A percentile compares a stretch with the other conserved stretches of the same genome.
phyloP scores from a whole-genome alignment of 2,113 vertebrate species.

The Toxotes jaculatrix region DNA sequence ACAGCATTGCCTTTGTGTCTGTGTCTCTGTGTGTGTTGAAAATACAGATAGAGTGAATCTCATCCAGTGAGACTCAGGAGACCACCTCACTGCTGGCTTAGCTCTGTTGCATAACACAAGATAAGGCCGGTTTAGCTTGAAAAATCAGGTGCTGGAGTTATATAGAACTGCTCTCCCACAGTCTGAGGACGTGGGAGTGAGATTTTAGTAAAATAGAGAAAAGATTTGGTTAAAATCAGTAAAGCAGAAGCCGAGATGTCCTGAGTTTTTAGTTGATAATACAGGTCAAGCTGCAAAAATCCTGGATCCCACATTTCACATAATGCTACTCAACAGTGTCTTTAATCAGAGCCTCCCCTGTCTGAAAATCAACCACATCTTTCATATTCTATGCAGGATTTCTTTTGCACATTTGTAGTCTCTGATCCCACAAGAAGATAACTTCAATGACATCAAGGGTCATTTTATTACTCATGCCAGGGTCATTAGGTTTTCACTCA shows the following conservation, averaged over 20 bases:
- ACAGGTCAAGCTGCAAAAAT: not conserved
- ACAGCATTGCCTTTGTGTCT: constrained; percentile 60
- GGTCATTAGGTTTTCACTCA: too few species aligned
- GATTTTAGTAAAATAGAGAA: not conserved
- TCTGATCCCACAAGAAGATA: not conserved
- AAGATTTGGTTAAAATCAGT: not conserved
- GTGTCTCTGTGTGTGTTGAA: constrained; percentile 22
- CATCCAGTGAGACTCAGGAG: constrained; percentile 15
- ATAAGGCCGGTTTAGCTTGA: constrained; percentile 15
- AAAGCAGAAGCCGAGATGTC: not conserved
- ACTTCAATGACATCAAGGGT: too few species aligned
- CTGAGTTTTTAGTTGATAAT: not conserved
- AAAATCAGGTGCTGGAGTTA: not conserved
- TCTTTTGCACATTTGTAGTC: too few species aligned
- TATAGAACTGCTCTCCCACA: not conserved
- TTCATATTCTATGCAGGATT: not conserved
- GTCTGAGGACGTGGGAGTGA: not conserved
- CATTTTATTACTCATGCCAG: too few species aligned
- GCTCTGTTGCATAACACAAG: constrained; percentile 39
- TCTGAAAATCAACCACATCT: not conserved
- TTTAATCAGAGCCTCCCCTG: too few species aligned
- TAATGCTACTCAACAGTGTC: not conserved
- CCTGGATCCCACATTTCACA: not conserved
- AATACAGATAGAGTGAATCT: constrained; percentile 15
- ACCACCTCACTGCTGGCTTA: constrained; percentile 33